Conservation (phyloP, 2,888 invertebrate genomes). For the Drosophila hamatofila region DNA sequence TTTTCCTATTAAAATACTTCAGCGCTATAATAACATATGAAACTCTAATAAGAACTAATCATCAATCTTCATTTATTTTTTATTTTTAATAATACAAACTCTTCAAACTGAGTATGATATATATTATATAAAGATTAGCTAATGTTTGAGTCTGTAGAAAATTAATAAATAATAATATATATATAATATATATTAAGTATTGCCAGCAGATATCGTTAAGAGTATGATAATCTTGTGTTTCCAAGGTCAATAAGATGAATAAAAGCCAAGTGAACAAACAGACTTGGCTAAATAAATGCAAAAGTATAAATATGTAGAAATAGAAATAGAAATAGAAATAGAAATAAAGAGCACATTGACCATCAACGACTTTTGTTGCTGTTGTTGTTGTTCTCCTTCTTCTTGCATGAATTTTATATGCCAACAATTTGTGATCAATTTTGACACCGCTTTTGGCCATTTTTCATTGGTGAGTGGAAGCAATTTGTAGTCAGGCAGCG, state of each 20-base stretch:
- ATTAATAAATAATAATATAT: not conserved
- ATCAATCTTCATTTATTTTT: too few species aligned
- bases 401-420: constrained; percentile 2
- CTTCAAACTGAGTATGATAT: too few species aligned
- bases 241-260: not conserved
- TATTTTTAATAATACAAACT: too few species aligned
- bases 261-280: not conserved
- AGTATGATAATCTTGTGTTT: not conserved
- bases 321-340: not conserved
- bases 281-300: not conserved
- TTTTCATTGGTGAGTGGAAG: constrained; percentile 42
- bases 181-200: not conserved
- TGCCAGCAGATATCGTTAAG: not conserved
- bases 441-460: constrained; percentile 41
- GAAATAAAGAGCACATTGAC: not conserved
- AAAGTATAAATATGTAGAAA: not conserved
- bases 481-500: constrained; percentile 44
- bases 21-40: too few species aligned
- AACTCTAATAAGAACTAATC: too few species aligned
- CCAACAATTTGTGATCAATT: constrained; percentile 52
- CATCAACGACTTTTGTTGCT: not conserved
- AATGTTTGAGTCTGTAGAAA: not conserved
- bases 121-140: not conserved
- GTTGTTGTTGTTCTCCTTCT: not conserved
- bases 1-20: too few species aligned